These are phyloP conservation scores for Sus scrofa DNA, from an alignment of 2,113 vertebrate genomes.

Conservation along the genomic window T2T-Sscrofa CM000812.6:56026001-56026500, in stretches of 20 bases:
- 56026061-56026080: slow-evolving; percentile 1
- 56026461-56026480: neutral
- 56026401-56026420: slow-evolving; percentile 26
- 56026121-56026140: slow-evolving; percentile 51
- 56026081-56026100: slow-evolving; percentile 5
- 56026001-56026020: slow-evolving; percentile 8
- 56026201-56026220: neutral
- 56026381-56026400: slow-evolving; percentile 25
- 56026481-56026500: slow-evolving; percentile 44
- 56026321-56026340: slow-evolving; percentile 39
- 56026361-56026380: neutral
- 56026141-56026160: neutral
- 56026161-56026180: neutral
- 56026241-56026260: slow-evolving; percentile 6
- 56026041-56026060: neutral
- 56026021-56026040: neutral
- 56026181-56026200: slow-evolving; percentile 39
- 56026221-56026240: slow-evolving; percentile 16
- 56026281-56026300: neutral
- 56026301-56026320: slow-evolving; percentile 51
- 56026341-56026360: slow-evolving; percentile 22
- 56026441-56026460: neutral
- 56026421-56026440: slow-evolving; percentile 8
- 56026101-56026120: slow-evolving; percentile 9
- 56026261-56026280: neutral